Conservation (phyloP, 2,797 vertebrate genomes). For the Trichosurus vulpecula region DNA sequence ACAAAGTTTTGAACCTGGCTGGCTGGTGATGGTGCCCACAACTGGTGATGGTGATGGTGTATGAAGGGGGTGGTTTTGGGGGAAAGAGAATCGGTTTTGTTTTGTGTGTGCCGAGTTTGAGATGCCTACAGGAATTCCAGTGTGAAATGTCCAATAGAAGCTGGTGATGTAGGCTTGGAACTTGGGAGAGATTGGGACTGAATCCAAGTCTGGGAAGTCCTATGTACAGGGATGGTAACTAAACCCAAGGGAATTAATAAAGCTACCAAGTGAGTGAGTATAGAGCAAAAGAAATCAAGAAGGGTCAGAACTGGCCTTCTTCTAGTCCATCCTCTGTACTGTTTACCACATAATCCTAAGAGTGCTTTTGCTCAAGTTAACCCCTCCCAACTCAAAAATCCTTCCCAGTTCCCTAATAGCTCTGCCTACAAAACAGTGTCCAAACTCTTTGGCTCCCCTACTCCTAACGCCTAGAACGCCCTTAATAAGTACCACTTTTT, state of each 20-base stretch:
- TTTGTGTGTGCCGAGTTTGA: not conserved
- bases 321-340: too few relatives aligned
- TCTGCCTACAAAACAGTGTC: not conserved
- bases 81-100: too few relatives aligned
- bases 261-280: not conserved
- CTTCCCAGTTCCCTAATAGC: not conserved
- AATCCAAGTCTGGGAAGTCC: too few relatives aligned
- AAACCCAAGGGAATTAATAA: not conserved
- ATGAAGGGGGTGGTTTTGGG: not conserved
- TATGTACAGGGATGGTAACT: not conserved
- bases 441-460: not conserved
- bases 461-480: not conserved
- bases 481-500: not conserved
- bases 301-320: too few relatives aligned
- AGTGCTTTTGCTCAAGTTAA: too few relatives aligned
- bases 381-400: too few relatives aligned
- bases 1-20: not conserved
- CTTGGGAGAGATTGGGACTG: too few relatives aligned
- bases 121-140: not conserved
- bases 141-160: not conserved
- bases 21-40: too few relatives aligned
- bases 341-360: not conserved
- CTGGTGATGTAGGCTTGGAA: not conserved
- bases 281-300: too few relatives aligned
- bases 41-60: too few relatives aligned